Conservation (phyloP, 2,888 invertebrate genomes). For the Cephus runcator region DNA sequence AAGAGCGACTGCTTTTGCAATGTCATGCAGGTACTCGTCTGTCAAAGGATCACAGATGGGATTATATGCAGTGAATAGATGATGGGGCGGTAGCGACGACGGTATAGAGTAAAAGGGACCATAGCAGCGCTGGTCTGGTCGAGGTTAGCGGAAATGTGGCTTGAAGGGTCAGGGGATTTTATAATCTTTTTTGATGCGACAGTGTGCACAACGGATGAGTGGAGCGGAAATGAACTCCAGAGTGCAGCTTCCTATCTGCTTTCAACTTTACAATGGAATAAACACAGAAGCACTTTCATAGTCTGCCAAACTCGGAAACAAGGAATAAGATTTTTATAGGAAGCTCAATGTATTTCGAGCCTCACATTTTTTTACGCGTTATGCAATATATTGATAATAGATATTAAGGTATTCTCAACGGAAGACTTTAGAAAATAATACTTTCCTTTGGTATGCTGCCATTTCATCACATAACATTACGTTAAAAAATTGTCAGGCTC, state of each 20-base stretch:
- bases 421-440: too few species aligned
- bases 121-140: neutral
- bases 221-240: slow-evolving; percentile 53
- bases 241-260: slow-evolving; percentile 49
- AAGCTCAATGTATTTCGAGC: neutral
- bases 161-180: slow-evolving; percentile 31
- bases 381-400: neutral
- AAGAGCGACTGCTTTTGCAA: neutral
- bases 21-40: neutral
- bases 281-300: slow-evolving; percentile 45
- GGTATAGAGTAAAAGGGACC: neutral
- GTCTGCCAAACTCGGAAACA: slow-evolving; percentile 18
- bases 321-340: neutral
- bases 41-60: slow-evolving; percentile 9
- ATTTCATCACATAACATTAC: too few species aligned
- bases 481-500: too few species aligned
- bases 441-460: too few species aligned
- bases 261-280: slow-evolving; percentile 46
- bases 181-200: slow-evolving; percentile 54
- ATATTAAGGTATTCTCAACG: neutral
- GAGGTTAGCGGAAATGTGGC: slow-evolving; percentile 3
- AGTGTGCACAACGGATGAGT: slow-evolving; percentile 33
- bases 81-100: neutral
- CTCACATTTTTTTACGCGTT: neutral
- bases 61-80: slow-evolving; percentile 4